These are phyloP conservation scores for Rhimphoctona megacephalus DNA, from an alignment of 2,888 invertebrate genomes.

Conservation along the genomic window DNA sequence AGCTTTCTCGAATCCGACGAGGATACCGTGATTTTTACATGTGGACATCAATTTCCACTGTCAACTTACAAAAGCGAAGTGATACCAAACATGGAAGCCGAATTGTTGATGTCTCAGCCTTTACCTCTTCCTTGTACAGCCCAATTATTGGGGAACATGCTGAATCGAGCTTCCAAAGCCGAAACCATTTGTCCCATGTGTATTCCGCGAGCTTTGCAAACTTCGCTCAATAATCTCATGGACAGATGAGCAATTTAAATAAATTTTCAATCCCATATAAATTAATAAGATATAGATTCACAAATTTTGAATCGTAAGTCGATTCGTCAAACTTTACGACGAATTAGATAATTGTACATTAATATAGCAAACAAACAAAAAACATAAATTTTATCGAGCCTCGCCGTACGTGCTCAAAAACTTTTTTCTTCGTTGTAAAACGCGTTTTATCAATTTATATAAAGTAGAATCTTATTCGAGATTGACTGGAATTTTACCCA, in stretches of 20 bases:
- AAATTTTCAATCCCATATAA: neutral
- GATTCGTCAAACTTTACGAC: slow-evolving; percentile 43
- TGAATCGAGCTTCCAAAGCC: slow-evolving; percentile 77
- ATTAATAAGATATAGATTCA: neutral
- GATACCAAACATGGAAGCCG: slow-evolving; percentile 82
- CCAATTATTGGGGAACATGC: slow-evolving; percentile 79
- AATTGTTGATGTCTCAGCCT: slow-evolving; percentile 78
- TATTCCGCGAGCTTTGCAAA: slow-evolving; percentile 79
- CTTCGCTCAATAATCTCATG: slow-evolving; percentile 74
- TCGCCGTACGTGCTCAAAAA: slow-evolving; percentile 21
- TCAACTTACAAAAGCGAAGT: slow-evolving; percentile 80
- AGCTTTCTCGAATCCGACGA: slow-evolving; percentile 80
- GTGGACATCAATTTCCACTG: slow-evolving; percentile 82
- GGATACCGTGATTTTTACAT: slow-evolving; percentile 82
- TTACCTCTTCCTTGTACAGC: slow-evolving; percentile 82
- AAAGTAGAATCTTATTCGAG: slow-evolving; percentile 32
- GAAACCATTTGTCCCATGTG: slow-evolving; percentile 82
- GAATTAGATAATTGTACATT: slow-evolving; percentile 59
- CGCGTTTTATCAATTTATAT: slow-evolving; percentile 31
- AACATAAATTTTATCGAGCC: slow-evolving; percentile 32
- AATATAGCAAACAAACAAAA: slow-evolving; percentile 33
- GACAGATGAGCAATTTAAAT: slow-evolving; percentile 58
- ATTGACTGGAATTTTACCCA: slow-evolving; percentile 42
- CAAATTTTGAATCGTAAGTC: slow-evolving; percentile 15
- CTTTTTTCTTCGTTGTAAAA: slow-evolving; percentile 4